phyloP scores from a whole-genome alignment of 2,888 invertebrate species.

The Ceraclea dissimilis region DNA sequence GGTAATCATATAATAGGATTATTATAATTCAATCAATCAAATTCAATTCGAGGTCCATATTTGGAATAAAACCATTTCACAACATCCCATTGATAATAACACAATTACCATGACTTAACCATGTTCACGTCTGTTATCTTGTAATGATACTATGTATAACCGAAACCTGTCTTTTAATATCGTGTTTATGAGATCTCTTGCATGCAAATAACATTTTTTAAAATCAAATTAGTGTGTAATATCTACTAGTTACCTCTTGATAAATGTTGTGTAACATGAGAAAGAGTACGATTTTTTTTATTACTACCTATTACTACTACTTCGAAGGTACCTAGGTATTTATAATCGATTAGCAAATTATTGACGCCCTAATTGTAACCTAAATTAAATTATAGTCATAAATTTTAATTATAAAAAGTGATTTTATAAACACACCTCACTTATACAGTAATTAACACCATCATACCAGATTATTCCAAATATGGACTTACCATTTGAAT shows the following conservation, averaged over 20 bases:
- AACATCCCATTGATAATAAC: no score
- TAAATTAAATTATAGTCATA: background rate
- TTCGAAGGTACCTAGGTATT: background rate
- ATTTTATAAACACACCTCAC: no score
- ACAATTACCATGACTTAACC: no score
- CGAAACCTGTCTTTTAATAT: no score
- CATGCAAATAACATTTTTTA: background rate
- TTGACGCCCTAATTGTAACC: background rate
- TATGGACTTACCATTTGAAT: no score
- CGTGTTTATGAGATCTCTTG: background rate
- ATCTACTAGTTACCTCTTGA: no score
- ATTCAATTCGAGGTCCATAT: background rate
- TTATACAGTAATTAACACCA: no score
- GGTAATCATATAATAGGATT: background rate
- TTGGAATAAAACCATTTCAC: background rate
- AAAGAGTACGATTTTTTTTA: background rate
- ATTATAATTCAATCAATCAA: constrained; percentile 2
- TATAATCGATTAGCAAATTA: background rate
- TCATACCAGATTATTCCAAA: no score
- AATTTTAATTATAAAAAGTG: no score
- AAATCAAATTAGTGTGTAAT: background rate
- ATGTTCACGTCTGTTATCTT: no score
- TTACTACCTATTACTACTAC: background rate
- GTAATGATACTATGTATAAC: no score
- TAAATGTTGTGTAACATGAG: background rate